A percentile compares a stretch with the other conserved stretches of the same genome.
Conservation (phyloP, 2,113 vertebrate species). For the Numida meleagris region DNA sequence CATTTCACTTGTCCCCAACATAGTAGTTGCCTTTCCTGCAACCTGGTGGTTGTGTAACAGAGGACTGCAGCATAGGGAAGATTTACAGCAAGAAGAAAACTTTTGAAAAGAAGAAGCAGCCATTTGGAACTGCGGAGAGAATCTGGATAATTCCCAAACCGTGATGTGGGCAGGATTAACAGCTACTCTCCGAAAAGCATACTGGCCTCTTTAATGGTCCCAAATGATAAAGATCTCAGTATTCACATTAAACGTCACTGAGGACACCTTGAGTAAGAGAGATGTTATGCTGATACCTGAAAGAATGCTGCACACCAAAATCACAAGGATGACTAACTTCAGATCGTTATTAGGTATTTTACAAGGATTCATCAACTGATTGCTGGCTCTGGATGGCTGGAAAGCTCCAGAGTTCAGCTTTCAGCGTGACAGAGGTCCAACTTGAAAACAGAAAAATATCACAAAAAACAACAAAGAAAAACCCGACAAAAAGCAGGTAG, state of each 20-base stretch:
- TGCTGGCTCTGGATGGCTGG: not conserved
- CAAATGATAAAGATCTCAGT: not conserved
- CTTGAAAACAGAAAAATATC: not conserved
- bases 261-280: slow-evolving; percentile 5
- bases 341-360: not conserved
- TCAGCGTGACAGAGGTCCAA: fast-evolving
- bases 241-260: not conserved
- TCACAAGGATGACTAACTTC: not conserved
- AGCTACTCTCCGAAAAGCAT: not conserved
- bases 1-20: not conserved
- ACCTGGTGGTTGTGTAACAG: not conserved
- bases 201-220: not conserved
- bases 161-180: not conserved
- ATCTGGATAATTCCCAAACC: not conserved
- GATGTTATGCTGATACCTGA: not conserved
- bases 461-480: not conserved
- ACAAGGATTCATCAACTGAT: not conserved
- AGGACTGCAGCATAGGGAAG: not conserved
- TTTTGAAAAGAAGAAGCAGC: too few species aligned
- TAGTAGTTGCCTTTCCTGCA: not conserved
- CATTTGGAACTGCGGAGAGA: not conserved
- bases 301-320: not conserved
- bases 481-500: fast-evolving
- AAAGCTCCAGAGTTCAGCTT: not conserved
- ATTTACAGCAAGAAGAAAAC: not conserved